phyloP scores from a whole-genome alignment of 2,888 invertebrate species.

The Andrena bucephala region DNA sequence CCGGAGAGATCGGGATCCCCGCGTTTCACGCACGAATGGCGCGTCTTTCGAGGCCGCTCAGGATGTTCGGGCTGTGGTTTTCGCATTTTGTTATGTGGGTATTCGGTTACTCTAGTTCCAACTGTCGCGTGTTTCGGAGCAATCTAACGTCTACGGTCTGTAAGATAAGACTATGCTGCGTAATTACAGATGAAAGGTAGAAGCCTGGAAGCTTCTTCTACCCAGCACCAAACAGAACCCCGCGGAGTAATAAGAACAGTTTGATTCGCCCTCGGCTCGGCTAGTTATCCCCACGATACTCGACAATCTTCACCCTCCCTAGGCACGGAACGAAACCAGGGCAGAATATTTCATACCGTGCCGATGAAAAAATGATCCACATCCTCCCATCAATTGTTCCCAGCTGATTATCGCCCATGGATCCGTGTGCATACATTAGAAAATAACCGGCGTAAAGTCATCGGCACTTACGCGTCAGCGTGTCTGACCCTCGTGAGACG shows the following conservation, averaged over 20 bases:
- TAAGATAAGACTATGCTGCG: too few relatives aligned
- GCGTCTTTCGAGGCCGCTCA: neutral
- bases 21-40: neutral
- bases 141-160: too few relatives aligned
- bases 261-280: neutral
- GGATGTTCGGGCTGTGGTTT: neutral
- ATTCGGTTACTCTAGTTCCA: neutral
- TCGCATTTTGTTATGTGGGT: neutral
- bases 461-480: constrained; percentile 52
- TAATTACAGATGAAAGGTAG: neutral
- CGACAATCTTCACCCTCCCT: constrained; percentile 25
- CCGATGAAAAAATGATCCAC: constrained; percentile 57
- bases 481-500: constrained; percentile 7
- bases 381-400: constrained; percentile 58
- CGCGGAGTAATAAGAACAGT: too few relatives aligned
- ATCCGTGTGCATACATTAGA: constrained; percentile 43
- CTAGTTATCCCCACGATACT: constrained; percentile 1
- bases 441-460: constrained; percentile 51
- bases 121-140: too few relatives aligned
- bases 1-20: constrained; percentile 2
- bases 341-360: constrained; percentile 21
- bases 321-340: neutral
- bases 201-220: neutral
- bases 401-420: neutral
- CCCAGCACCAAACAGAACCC: neutral